phyloP scores from a whole-genome alignment of 37 sponge, comb jelly and placozoan genomes.

The Eunapius fragilis region DNA sequence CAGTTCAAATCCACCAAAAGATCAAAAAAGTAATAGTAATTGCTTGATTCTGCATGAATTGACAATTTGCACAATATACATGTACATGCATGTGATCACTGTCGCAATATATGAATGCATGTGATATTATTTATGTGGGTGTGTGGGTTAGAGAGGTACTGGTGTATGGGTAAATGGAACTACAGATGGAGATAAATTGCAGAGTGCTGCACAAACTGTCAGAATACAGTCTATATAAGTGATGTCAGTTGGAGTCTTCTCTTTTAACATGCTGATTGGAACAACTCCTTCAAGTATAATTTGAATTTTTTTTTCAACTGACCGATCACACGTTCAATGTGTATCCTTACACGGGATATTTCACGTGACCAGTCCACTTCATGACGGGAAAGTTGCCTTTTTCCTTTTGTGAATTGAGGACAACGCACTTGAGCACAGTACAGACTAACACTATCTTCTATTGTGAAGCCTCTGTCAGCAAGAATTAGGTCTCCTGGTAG shows the following conservation, averaged over 20 bases:
- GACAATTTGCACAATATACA: no score
- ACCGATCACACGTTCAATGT: conserved; percentile 46
- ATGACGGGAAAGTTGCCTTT: conserved; percentile 29
- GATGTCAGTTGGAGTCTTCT: no score
- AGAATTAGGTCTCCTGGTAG: conserved; percentile 32
- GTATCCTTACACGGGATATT: conserved; percentile 35
- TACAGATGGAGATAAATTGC: neutral
- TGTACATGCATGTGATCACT: no score
- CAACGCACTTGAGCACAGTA: conserved; percentile 50
- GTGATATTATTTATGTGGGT: no score
- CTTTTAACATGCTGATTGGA: neutral
- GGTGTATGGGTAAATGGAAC: no score
- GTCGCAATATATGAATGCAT: no score
- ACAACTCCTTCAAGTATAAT: neutral
- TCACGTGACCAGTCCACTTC: conserved; percentile 27
- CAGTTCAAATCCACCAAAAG: no score
- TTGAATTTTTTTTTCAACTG: conserved; percentile 30
- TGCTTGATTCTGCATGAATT: no score
- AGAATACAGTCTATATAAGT: no score
- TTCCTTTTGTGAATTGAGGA: conserved; percentile 40
- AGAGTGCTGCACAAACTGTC: no score
- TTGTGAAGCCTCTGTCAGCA: conserved; percentile 54
- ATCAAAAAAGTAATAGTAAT: no score
- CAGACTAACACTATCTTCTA: conserved; percentile 35
- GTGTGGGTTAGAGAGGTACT: no score